Evolutionary conservation across 2,888 invertebrate genomes (phyloP).

Genomic region (Drosophila fulvimacula): DNA sequence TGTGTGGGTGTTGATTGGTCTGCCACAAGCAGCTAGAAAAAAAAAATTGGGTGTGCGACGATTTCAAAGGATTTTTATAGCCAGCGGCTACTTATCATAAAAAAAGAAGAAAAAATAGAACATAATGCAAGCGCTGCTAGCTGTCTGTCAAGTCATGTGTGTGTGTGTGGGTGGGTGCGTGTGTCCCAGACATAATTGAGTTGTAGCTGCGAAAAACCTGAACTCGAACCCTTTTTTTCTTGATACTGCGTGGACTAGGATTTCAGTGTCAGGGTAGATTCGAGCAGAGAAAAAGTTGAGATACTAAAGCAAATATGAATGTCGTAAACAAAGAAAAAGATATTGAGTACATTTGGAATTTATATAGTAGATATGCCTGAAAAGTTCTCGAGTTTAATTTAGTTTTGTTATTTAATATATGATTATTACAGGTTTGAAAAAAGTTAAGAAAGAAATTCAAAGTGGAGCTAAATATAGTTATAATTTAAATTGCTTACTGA

Average conservation of each 20-base stretch:
- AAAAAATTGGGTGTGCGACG: conserved; percentile 25
- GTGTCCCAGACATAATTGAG: conserved; percentile 75
- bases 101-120: conserved; percentile 39
- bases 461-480: too few relatives aligned
- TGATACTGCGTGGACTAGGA: conserved; percentile 25
- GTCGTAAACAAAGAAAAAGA: background rate
- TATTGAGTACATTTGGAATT: background rate
- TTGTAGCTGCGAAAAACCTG: conserved; percentile 59
- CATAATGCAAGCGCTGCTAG: conserved; percentile 63
- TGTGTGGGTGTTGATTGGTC: conserved; percentile 71
- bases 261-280: background rate
- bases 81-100: conserved; percentile 81
- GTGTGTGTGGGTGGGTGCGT: conserved; percentile 56
- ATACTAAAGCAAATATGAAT: background rate
- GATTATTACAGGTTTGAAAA: too few relatives aligned
- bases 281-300: background rate
- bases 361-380: too few relatives aligned
- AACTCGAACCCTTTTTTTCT: conserved; percentile 41
- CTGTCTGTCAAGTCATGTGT: conserved; percentile 75
- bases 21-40: conserved; percentile 53
- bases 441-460: too few relatives aligned
- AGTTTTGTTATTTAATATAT: too few relatives aligned
- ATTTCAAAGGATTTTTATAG: conserved; percentile 79
- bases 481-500: too few relatives aligned
- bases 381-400: too few relatives aligned